Evolutionary conservation across 2,888 invertebrate species (phyloP).

Genomic region (Phortica magna): DNA sequence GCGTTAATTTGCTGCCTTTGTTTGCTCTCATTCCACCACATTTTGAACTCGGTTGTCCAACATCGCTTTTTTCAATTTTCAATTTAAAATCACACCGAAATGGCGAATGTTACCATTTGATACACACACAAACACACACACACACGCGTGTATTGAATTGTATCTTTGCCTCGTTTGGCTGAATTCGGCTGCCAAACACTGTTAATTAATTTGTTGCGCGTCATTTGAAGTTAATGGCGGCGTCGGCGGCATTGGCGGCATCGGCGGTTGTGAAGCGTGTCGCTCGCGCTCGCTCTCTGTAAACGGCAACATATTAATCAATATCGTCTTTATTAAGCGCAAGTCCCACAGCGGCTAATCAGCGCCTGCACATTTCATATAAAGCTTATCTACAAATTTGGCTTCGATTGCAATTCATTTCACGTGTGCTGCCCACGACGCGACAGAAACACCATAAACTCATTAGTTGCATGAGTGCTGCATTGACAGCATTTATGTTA

Average conservation of each 20-base stretch:
- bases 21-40: not conserved
- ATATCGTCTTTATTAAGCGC: not conserved
- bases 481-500: conserved; percentile 9
- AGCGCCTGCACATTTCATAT: conserved; percentile 15
- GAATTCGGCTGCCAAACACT: not conserved
- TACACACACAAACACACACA: not conserved
- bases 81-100: not conserved
- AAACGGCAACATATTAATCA: conserved; percentile 22
- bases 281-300: not conserved
- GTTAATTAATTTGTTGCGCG: conserved; percentile 30
- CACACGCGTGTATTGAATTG: not conserved
- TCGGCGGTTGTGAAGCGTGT: conserved; percentile 13
- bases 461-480: conserved; percentile 7
- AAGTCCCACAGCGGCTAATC: conserved; percentile 18
- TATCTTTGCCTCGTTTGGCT: not conserved
- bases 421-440: not conserved
- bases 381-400: conserved; percentile 21
- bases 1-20: conserved; percentile 21
- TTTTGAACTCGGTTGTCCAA: not conserved
- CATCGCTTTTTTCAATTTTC: not conserved
- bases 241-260: not conserved
- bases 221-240: not conserved
- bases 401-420: conserved; percentile 12
- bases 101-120: not conserved
- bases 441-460: not conserved